Conservation (phyloP, 1,140 invertebrate species). For the Drosophila guanche region DNA sequence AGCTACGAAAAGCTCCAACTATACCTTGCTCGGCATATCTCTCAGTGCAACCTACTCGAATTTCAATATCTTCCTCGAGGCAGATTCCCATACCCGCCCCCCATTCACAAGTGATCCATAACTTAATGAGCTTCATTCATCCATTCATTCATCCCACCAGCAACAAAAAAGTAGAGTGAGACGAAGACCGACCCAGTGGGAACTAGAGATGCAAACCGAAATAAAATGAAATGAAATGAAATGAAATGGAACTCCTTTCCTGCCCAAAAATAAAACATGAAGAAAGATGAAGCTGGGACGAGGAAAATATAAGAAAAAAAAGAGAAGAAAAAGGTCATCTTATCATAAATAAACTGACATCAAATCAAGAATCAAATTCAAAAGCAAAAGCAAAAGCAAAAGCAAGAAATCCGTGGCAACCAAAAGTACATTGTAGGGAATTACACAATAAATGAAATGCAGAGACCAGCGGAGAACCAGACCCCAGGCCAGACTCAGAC, state of each 20-base stretch:
- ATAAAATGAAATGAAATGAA: too few species aligned
- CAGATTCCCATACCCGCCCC: slow-evolving; percentile 50
- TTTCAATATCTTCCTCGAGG: slow-evolving; percentile 58
- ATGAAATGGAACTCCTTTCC: slow-evolving; percentile 47
- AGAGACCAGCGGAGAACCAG: slow-evolving; percentile 37
- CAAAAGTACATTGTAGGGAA: slow-evolving; percentile 76
- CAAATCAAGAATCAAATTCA: slow-evolving; percentile 82
- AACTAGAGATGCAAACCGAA: slow-evolving; percentile 41
- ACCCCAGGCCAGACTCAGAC: neutral
- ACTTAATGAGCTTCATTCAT: slow-evolving; percentile 79
- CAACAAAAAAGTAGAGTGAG: too few species aligned
- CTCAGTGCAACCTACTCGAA: slow-evolving; percentile 61
- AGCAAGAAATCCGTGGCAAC: slow-evolving; percentile 71
- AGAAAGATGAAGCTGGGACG: slow-evolving; percentile 26
- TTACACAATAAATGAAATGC: slow-evolving; percentile 82
- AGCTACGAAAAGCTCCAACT: too few species aligned
- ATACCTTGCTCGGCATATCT: slow-evolving; percentile 1
- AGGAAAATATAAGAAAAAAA: slow-evolving; percentile 15
- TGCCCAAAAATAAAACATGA: slow-evolving; percentile 31
- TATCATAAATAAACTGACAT: slow-evolving; percentile 83
- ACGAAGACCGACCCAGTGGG: slow-evolving; percentile 24
- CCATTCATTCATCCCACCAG: slow-evolving; percentile 56
- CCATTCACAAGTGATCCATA: slow-evolving; percentile 59
- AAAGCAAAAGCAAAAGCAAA: slow-evolving; percentile 59
- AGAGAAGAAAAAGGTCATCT: slow-evolving; percentile 73